These are phyloP conservation scores for Clamator glandarius DNA, from an alignment of 2,797 vertebrate genomes.

Conservation along the genomic window DNA sequence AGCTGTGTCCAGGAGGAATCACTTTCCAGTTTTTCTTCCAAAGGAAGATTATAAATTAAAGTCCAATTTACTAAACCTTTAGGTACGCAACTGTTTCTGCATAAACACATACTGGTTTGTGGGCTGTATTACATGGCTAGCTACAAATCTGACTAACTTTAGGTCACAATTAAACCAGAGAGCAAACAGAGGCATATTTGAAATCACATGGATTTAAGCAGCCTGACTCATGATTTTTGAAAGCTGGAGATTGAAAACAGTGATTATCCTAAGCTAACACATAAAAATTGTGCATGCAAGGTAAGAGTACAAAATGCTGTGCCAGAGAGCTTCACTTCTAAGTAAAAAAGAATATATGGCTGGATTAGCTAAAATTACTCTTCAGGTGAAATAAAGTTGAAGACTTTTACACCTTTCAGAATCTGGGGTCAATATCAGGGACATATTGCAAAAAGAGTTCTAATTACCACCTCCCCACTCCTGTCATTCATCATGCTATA, in stretches of 20 bases:
- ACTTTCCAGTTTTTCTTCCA: slow-evolving; percentile 42
- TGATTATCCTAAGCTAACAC: neutral
- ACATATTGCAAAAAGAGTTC: neutral
- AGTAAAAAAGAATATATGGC: neutral
- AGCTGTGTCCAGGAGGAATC: slow-evolving; percentile 18
- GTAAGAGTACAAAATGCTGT: neutral
- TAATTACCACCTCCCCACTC: neutral
- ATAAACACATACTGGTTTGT: slow-evolving; percentile 50
- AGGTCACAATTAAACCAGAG: slow-evolving; percentile 17
- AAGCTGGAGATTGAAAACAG: slow-evolving; percentile 24
- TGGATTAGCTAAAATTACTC: slow-evolving; percentile 7
- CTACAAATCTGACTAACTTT: slow-evolving; percentile 27
- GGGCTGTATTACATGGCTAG: slow-evolving; percentile 20
- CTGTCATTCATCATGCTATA: neutral
- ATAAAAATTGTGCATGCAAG: neutral
- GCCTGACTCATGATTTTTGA: neutral
- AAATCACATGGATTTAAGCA: neutral
- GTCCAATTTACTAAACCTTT: slow-evolving; percentile 45
- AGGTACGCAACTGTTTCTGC: slow-evolving; percentile 53
- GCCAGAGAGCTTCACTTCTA: neutral
- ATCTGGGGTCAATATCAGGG: neutral
- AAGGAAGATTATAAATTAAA: slow-evolving; percentile 32
- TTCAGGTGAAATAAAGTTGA: neutral
- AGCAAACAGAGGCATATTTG: slow-evolving; percentile 1
- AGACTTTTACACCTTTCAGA: neutral